Conservation (phyloP, 2,797 vertebrate genomes). For the Euthynnus affinis region DNA sequence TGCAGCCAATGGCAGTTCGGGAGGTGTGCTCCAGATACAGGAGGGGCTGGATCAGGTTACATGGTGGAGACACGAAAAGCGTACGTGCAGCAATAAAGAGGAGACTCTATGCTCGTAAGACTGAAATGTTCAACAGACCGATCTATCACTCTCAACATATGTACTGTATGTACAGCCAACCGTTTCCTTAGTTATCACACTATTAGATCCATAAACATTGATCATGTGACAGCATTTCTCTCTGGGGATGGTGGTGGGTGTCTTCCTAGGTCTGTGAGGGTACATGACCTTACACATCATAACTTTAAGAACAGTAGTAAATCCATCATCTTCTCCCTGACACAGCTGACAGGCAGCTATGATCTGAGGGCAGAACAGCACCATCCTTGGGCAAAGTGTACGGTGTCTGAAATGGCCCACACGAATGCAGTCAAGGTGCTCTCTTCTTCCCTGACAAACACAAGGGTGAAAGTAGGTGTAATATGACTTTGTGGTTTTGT, state of each 20-base stretch:
- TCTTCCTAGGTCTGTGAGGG: conserved; percentile 9
- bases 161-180: conserved; percentile 7
- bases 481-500: conserved; percentile 5
- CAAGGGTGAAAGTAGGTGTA: not conserved
- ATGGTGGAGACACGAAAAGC: conserved; percentile 47
- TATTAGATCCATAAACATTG: not conserved
- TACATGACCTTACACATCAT: conserved; percentile 41
- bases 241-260: conserved; percentile 2
- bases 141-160: conserved; percentile 31
- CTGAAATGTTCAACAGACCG: not conserved
- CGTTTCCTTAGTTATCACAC: conserved; percentile 10
- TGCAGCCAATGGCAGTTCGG: conserved; percentile 69
- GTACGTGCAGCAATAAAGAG: conserved; percentile 60
- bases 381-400: conserved; percentile 66
- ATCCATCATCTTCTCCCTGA: conserved; percentile 40
- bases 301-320: conserved; percentile 56
- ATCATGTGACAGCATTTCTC: conserved; percentile 44
- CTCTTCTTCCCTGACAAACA: not conserved
- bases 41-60: conserved; percentile 78
- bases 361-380: conserved; percentile 31
- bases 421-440: conserved; percentile 13
- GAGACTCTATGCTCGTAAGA: conserved; percentile 28
- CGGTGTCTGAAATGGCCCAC: conserved; percentile 23
- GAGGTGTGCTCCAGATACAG: conserved; percentile 74
- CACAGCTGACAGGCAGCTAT: conserved; percentile 19